Percentiles rank a stretch among this genome's conserved stretches.
Conservation (phyloP, 2,797 vertebrate genomes). For the Falco peregrinus region DNA sequence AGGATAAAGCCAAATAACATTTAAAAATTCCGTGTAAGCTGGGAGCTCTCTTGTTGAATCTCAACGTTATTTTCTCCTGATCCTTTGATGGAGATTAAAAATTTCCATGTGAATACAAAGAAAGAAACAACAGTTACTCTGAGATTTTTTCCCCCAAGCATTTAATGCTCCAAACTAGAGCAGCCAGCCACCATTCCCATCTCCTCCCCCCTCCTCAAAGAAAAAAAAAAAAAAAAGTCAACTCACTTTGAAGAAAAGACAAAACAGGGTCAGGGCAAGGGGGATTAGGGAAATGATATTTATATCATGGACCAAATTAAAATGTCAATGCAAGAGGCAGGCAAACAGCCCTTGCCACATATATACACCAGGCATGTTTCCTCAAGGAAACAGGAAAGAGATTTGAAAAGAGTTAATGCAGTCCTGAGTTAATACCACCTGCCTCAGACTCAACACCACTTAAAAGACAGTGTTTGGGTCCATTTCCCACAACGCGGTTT, state of each 20-base stretch:
- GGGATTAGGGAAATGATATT: slow-evolving; percentile 83
- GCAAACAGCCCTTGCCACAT: slow-evolving; percentile 69
- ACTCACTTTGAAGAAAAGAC: slow-evolving; percentile 79
- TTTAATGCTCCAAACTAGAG: slow-evolving; percentile 70
- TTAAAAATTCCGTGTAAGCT: slow-evolving; percentile 80
- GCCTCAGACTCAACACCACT: slow-evolving; percentile 74
- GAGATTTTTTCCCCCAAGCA: slow-evolving; percentile 78
- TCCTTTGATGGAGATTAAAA: slow-evolving; percentile 89
- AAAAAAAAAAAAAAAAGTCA: slow-evolving; percentile 69
- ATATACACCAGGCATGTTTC: slow-evolving; percentile 63
- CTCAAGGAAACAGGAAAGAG: slow-evolving; percentile 67
- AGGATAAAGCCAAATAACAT: slow-evolving; percentile 78
- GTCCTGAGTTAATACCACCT: slow-evolving; percentile 73
- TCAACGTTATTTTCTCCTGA: slow-evolving; percentile 75
- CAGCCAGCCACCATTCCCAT: slow-evolving; percentile 60
- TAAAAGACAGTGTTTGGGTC: slow-evolving; percentile 73
- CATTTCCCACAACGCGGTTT: slow-evolving; percentile 69
- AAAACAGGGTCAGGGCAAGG: slow-evolving; percentile 74
- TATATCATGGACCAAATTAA: slow-evolving; percentile 82
- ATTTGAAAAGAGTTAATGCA: slow-evolving; percentile 70
- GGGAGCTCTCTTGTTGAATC: slow-evolving; percentile 75
- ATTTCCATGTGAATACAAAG: slow-evolving; percentile 96
- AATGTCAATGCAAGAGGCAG: slow-evolving; percentile 75
- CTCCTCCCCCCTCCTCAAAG: slow-evolving; percentile 43
- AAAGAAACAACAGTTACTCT: slow-evolving; percentile 92